phyloP scores from a whole-genome alignment of 2,888 invertebrate genomes.

The Lasioglossum vierecki region DNA sequence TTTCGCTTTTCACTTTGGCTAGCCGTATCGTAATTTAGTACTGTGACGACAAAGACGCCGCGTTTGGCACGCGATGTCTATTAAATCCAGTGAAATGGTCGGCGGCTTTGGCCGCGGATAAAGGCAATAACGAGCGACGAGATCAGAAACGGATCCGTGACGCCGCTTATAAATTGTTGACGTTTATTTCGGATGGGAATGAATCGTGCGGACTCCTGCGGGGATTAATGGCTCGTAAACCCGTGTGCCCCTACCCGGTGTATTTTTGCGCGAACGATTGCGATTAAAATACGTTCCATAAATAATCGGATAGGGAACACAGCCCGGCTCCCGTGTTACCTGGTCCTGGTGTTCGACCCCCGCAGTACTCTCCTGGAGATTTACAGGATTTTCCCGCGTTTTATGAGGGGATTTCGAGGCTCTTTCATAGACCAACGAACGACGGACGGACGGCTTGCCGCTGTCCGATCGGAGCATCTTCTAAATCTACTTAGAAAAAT shows the following conservation, averaged over 20 bases:
- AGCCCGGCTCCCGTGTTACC: neutral
- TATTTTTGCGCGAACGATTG: neutral
- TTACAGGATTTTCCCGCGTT: constrained; percentile 9
- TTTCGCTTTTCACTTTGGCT: neutral
- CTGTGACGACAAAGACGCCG: neutral
- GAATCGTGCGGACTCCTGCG: neutral
- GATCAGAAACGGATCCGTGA: constrained; percentile 7
- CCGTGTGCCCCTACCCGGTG: neutral
- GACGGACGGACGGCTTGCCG: neutral
- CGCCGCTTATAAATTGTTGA: neutral
- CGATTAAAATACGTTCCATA: constrained; percentile 11
- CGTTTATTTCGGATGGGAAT: neutral
- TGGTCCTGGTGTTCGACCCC: neutral
- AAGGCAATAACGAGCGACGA: constrained; percentile 5
- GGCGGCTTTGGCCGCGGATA: neutral
- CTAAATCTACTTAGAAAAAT: constrained; percentile 12
- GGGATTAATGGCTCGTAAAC: constrained; percentile 11
- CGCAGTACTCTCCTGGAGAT: neutral
- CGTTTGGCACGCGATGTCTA: constrained; percentile 8
- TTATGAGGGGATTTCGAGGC: constrained; percentile 8
- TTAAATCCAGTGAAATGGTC: constrained; percentile 17
- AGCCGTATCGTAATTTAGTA: neutral
- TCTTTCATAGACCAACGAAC: neutral
- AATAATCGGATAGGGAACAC: neutral
- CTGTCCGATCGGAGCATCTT: neutral